Evolutionary conservation across 2,113 vertebrate species (phyloP).

Genomic region (Apeltes quadracus): DNA sequence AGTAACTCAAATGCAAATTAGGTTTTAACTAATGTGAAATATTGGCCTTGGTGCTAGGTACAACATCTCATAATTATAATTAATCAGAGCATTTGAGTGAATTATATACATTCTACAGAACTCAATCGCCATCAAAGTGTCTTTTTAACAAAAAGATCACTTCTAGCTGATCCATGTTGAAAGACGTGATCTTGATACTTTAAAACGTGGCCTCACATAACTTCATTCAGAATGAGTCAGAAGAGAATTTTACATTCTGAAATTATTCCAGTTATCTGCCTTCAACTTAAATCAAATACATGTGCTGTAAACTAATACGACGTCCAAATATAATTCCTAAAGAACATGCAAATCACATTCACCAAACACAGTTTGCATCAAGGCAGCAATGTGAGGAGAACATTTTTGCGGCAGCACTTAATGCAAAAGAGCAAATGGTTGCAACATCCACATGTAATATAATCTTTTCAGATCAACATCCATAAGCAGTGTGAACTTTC

Average conservation of each 20-base stretch:
- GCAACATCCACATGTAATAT: not conserved
- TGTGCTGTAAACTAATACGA: not conserved
- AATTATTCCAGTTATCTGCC: not conserved
- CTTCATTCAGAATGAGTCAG: not conserved
- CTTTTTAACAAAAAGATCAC: not conserved
- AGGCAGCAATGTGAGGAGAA: not conserved
- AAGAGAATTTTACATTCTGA: not conserved
- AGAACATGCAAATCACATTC: not conserved
- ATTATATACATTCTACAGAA: not conserved
- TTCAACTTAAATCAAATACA: not conserved
- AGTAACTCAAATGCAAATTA: not conserved
- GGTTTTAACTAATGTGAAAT: not conserved
- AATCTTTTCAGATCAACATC: not conserved
- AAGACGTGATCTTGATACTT: not conserved
- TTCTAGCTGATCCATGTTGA: not conserved
- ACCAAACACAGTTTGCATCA: not conserved
- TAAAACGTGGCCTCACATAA: no score
- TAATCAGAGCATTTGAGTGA: no score
- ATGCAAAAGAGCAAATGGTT: not conserved
- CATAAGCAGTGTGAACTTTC: not conserved
- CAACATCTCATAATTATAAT: not conserved
- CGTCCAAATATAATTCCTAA: not conserved
- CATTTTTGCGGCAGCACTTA: not conserved
- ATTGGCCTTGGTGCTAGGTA: not conserved
- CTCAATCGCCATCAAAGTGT: not conserved